Base-by-base conservation (phyloP, 1,140 invertebrate species). In the Diorhabda elongata region DNA sequence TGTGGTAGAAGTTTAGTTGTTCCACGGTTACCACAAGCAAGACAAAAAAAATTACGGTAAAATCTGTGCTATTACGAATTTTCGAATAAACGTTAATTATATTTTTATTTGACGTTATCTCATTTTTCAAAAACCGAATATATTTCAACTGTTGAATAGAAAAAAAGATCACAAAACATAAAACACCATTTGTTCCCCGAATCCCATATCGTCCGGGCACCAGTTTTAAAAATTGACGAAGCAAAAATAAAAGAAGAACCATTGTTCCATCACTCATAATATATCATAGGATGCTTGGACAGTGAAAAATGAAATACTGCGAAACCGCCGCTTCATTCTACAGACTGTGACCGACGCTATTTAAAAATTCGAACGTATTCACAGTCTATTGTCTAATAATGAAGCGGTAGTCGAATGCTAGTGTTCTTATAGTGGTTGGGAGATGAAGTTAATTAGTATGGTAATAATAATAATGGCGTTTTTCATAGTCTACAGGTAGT, bases 191-290 rank as follows among this genome's bases (percentile, higher is more conserved):
- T 52, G 6, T 52, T 52, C 47, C 47, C n/a, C n/a, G 47, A 52
- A 52, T 52, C 47, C 47, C 47, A 52, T 52, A 52, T 52, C 47
- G 47, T 52, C 47, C 47, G 6, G 47, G 47, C 47, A 8, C 6
- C 47, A 52, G 47, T n/a, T 52, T 52, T 52, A 52, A 52, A 52
- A 52, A 52, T n/a, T 52, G 47, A 52, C 47, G 47, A 52, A 52
- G 47, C 47, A 52, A 52, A 52, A 52, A 52, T 52, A 52, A 52
- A 52, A 52, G 47, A 52, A 52, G 47, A 52, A n/a, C 47, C 47
- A 52, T 52, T 52, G 47, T 52, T 52, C 47, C 47, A 52, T 52
- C 47, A 52, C 47, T 52, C 47, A 52, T 52, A 52, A 52, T 52
- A 52, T 52, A 52, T 52, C 47, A 52, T 52, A 52, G 47, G n/a